phyloP scores from a whole-genome alignment of 2,113 vertebrate species.

The Phrynosoma platyrhinos region DNA sequence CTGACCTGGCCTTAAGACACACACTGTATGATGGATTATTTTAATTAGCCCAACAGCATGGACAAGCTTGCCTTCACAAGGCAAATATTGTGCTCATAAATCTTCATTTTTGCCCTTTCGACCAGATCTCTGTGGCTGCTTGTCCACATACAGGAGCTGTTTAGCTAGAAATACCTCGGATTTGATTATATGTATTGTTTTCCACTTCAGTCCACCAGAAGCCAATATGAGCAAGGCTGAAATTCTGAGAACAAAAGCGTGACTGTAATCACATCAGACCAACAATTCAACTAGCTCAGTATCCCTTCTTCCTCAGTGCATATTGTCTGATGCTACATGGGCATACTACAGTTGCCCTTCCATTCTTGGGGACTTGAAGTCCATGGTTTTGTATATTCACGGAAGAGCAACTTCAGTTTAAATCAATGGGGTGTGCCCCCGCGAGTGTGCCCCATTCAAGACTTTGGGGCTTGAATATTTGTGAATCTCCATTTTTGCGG shows the following conservation, averaged over 20 bases:
- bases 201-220: background rate
- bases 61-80: conserved; percentile 68
- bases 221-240: background rate
- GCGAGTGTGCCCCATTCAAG: no score
- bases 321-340: background rate
- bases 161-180: conserved; percentile 22
- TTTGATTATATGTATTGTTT: conserved; percentile 49
- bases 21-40: conserved; percentile 83
- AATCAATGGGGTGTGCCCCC: no score
- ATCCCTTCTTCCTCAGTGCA: background rate
- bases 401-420: no score
- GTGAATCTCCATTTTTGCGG: no score
- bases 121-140: conserved; percentile 14
- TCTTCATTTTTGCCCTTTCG: conserved; percentile 70
- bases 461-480: no score
- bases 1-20: conserved; percentile 41
- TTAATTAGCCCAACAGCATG: conserved; percentile 80
- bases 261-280: background rate
- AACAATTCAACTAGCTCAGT: no score
- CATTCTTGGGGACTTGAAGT: no score
- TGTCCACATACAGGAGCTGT: conserved; percentile 30
- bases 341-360: no score
- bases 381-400: no score
- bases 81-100: conserved; percentile 78
- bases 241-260: background rate